Evolutionary conservation across 2,888 invertebrate species (phyloP).

Genomic region (Stratiomys singularior): DNA sequence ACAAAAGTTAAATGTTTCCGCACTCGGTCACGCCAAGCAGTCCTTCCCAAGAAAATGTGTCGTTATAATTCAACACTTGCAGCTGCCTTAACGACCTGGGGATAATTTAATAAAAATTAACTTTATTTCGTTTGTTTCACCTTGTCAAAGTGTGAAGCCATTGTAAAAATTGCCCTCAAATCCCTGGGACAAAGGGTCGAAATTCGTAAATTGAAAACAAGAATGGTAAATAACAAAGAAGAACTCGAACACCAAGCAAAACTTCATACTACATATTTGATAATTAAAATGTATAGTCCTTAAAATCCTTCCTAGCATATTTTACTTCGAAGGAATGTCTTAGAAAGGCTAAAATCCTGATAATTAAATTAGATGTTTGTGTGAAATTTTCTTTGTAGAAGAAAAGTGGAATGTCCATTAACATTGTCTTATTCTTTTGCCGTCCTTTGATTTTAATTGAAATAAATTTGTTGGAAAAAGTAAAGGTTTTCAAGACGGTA

Average conservation of each 20-base stretch:
- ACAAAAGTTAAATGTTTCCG: too few relatives aligned
- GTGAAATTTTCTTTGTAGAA: neutral
- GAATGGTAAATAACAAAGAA: neutral
- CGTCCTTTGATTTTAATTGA: too few relatives aligned
- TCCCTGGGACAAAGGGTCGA: neutral
- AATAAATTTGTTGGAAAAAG: too few relatives aligned
- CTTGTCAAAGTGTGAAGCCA: neutral
- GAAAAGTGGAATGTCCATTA: neutral
- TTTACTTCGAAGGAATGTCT: neutral
- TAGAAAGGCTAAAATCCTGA: neutral
- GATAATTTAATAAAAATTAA: slow-evolving; percentile 1
- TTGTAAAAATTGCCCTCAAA: neutral
- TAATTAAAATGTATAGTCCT: slow-evolving; percentile 16
- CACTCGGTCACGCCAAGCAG: too few relatives aligned
- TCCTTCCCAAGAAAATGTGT: too few relatives aligned
- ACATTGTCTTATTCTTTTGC: too few relatives aligned
- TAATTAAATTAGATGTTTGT: slow-evolving; percentile 19
- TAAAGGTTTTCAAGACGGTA: too few relatives aligned
- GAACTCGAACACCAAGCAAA: neutral
- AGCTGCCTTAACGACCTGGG: neutral
- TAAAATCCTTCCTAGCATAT: neutral
- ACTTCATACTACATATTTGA: neutral
- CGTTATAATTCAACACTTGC: too few relatives aligned
- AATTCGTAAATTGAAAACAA: neutral
- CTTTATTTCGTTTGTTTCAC: neutral